Percentiles rank a stretch among this genome's conserved stretches.
Conservation (phyloP, 2,888 invertebrate genomes). For the Dicroscelio sp. region DNA sequence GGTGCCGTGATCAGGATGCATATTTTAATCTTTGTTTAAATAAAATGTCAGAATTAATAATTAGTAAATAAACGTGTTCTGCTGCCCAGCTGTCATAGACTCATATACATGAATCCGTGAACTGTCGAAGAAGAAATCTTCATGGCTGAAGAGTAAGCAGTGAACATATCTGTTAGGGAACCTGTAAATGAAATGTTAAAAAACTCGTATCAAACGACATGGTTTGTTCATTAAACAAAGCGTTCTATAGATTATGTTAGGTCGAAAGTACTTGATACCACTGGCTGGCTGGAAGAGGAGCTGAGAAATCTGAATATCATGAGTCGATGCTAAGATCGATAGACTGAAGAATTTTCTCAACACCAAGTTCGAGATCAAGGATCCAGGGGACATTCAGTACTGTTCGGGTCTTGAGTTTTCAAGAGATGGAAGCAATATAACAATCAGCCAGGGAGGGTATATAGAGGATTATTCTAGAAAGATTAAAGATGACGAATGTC, state of each 20-base stretch:
- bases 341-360: background rate
- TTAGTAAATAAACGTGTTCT: too few relatives aligned
- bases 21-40: too few relatives aligned
- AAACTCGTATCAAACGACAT: background rate
- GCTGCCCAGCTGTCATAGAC: too few relatives aligned
- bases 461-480: slow-evolving; percentile 63
- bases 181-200: background rate
- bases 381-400: background rate
- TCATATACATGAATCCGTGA: too few relatives aligned
- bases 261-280: slow-evolving; percentile 79
- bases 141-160: background rate
- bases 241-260: slow-evolving; percentile 50
- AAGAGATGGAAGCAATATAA: slow-evolving; percentile 22
- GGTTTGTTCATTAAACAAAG: slow-evolving; percentile 57
- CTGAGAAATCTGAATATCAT: slow-evolving; percentile 49
- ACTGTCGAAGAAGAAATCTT: too few relatives aligned
- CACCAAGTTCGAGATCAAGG: background rate
- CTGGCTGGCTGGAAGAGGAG: slow-evolving; percentile 26
- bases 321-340: background rate
- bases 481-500: slow-evolving; percentile 67
- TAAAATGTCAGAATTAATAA: too few relatives aligned
- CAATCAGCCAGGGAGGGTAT: slow-evolving; percentile 62
- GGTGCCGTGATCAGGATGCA: too few relatives aligned
- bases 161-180: background rate
- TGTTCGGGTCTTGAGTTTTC: slow-evolving; percentile 53